These are phyloP conservation scores for Rachycentron canadum DNA, from an alignment of 2,797 vertebrate genomes.

Conservation along the genomic window DNA sequence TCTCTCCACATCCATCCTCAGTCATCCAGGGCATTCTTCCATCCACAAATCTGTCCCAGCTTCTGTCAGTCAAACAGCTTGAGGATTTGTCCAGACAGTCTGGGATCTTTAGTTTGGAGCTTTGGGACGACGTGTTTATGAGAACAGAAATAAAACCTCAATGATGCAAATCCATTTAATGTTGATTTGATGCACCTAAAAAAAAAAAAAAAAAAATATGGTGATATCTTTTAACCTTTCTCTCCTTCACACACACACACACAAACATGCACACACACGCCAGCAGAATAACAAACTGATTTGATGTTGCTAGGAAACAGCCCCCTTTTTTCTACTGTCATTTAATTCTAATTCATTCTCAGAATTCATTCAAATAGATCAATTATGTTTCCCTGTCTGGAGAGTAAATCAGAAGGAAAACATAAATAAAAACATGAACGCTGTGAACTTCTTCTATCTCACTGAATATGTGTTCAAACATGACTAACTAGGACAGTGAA, in stretches of 20 bases:
- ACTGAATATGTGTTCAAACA: conserved; percentile 41
- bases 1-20: conserved; percentile 40
- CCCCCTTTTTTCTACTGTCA: conserved; percentile 52
- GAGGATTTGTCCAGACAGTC: conserved; percentile 56
- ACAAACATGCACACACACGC: conserved; percentile 27
- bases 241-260: conserved; percentile 22
- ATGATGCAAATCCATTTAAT: conserved; percentile 42
- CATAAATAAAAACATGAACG: conserved; percentile 52
- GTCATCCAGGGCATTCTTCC: conserved; percentile 14
- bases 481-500: conserved; percentile 41
- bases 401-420: conserved; percentile 57
- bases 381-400: conserved; percentile 59
- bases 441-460: conserved; percentile 18
- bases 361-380: conserved; percentile 73
- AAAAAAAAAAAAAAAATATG: conserved; percentile 16
- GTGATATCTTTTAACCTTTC: conserved; percentile 44
- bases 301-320: conserved; percentile 89
- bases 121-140: conserved; percentile 33
- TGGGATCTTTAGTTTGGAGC: conserved; percentile 47
- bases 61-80: conserved; percentile 52
- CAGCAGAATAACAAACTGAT: conserved; percentile 76
- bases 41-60: conserved; percentile 57
- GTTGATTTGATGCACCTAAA: conserved; percentile 38
- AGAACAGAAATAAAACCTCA: conserved; percentile 40
- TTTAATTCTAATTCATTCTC: conserved; percentile 81